Evolutionary conservation across 2,113 vertebrate species (phyloP), one percentile per base, ranked within the genome.

Genomic region (Mesocricetus auratus): DNA sequence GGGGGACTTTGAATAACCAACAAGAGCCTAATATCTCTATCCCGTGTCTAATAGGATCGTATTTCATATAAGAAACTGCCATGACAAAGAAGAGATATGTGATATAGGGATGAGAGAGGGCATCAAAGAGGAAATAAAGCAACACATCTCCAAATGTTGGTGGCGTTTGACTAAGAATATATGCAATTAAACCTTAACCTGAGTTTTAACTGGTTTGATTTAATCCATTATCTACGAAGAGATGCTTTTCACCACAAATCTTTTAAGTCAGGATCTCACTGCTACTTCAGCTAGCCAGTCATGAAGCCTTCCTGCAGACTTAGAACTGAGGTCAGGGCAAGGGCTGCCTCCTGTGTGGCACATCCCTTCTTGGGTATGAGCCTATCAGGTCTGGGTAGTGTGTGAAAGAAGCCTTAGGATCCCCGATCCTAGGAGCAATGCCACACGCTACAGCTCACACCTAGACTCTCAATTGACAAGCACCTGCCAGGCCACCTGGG

Each of bases 101-200:
- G 31, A 19, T 5, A 1, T 11, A 22, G 13, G 50, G 24, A 3
- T 29, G 17, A 22, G 7, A 26, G 56, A 82, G 33, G 19, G 42
- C 9, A 29, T 33, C 45, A 89, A 73, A 75, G n/a, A 96, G 82
- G 89, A 96, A 97, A 96, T 53, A 50, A 91, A 42, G 31, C 5
- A 13, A 22, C 62, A 31, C 39, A 91, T 94, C 97, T 97, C 89
- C 89, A 91, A 56, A 90, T 97, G 68, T 74, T 97, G 89, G 96
- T 96, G 95, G 92, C 94, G 92, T 74, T 88, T 98, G 90, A 95
- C 92, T 96, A 96, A 96, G 81, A 86, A 85, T 94, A 5, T 33
- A 82, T 73, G 62, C n/a, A 97, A 97, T 97, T 90, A 81, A 97
- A 78, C 96, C 98, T 94, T 97, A 78, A 95, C 97, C 95, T 95